Evolutionary conservation across 2,113 vertebrate genomes (phyloP), one percentile per base, ranked within the genome.

Genomic region (Micromys minutus): DNA sequence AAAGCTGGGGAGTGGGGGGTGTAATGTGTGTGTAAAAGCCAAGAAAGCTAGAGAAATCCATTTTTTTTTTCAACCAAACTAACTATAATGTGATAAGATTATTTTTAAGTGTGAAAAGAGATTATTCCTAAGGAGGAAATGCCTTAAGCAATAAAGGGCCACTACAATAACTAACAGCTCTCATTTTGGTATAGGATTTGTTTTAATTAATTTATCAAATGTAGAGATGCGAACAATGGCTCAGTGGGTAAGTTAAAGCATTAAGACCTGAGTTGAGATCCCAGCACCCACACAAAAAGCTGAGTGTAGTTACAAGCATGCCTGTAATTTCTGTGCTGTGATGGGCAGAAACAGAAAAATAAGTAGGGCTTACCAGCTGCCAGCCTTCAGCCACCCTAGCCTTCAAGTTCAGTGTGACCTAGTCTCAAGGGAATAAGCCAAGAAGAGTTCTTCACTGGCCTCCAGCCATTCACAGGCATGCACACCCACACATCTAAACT

Each of bases 51-150:
- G 59, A 85, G 9, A 92, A 96, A 88, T 94, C 39, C 13, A 42
- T 31, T 71, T 91, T 91, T 89, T 94, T 93, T 90, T 87, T 63
- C 8, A 7, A 89, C 31, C 72, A 95, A 94, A 88, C 59, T 55
- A 89, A 12, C 16, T 36, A 65, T 59, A 83, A 79, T 90, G 36
- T 59, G 67, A 67, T 24, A 52, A 91, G 71, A 52, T 59, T 47
- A 74, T 77, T 94, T 86, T 71, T 13, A 75, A 76, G 16, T 59
- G 61, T 13, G 8, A 87, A 96, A 59, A 42, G 34, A 72, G 7
- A 16, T 42, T 34, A 67, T 79, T 96, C 52, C 65, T 52, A 8
- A 69, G 26, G 42, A 95, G 36, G 47, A 90, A 79, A 69, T 81
- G 61, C 11, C 57, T 42, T 24, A 21, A 72, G 29, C 22, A 65